Conservation (phyloP, 35 echinoderm and acorn worm species). For the Apostichopus japonicus region DNA sequence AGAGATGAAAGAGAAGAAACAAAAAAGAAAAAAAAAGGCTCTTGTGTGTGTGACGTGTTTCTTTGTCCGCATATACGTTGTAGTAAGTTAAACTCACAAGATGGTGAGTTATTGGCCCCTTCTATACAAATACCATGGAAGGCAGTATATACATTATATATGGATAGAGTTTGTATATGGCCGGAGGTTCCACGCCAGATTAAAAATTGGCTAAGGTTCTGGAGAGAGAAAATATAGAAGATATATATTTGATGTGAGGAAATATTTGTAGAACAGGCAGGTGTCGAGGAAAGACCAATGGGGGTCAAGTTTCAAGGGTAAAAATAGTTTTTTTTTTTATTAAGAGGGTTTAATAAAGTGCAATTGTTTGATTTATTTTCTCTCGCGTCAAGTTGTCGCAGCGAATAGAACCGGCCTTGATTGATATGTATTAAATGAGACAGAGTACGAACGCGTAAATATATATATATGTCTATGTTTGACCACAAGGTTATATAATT, state of each 20-base stretch:
- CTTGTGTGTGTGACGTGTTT: neutral
- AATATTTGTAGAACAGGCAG: constrained; percentile 29
- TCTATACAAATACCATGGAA: neutral
- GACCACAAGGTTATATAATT: too few species aligned
- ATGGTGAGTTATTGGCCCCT: neutral
- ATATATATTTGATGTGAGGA: neutral
- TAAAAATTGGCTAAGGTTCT: neutral
- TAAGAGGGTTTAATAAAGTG: neutral
- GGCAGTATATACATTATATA: neutral
- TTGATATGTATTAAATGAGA: neutral
- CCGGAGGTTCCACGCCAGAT: neutral
- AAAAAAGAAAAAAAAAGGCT: neutral
- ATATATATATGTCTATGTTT: constrained; percentile 2
- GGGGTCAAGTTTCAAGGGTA: constrained; percentile 33
- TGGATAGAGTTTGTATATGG: neutral
- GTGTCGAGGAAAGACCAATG: neutral
- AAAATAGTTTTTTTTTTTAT: neutral
- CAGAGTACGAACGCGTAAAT: neutral
- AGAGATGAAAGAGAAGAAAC: neutral
- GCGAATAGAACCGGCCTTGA: neutral
- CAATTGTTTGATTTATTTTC: neutral
- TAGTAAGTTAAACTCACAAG: constrained; percentile 21
- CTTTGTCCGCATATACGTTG: neutral
- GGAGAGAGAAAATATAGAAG: neutral
- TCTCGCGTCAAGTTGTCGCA: neutral